A percentile compares a stretch with the other conserved stretches of the same genome.
phyloP scores from a whole-genome alignment of 2,888 invertebrate genomes.

The Acanthosoma haemorrhoidale region DNA sequence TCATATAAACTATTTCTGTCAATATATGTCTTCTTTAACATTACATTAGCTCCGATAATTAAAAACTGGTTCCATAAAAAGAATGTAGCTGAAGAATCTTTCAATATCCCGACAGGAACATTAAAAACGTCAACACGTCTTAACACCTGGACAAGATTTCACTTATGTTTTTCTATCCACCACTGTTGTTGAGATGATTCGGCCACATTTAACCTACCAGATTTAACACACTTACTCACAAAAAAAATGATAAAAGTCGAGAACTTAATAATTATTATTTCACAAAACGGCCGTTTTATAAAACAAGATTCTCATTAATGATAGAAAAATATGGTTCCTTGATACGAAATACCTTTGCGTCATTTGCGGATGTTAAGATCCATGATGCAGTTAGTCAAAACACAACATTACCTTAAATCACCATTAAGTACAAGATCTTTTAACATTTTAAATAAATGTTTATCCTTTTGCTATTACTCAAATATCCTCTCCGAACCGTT shows the following conservation, averaged over 20 bases:
- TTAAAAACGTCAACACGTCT: conserved; percentile 37
- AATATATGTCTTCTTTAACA: conserved; percentile 35
- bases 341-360: conserved; percentile 41
- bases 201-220: not conserved
- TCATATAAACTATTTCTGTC: conserved; percentile 41
- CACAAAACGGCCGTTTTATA: conserved; percentile 19
- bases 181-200: not conserved
- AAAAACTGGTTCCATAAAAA: conserved; percentile 30
- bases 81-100: not conserved
- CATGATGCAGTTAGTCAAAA: conserved; percentile 41
- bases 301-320: conserved; percentile 39
- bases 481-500: too few relatives aligned
- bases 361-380: conserved; percentile 42
- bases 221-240: conserved; percentile 1
- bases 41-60: conserved; percentile 34
- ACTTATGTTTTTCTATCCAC: conserved; percentile 35
- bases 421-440: not conserved
- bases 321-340: conserved; percentile 41
- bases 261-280: not conserved
- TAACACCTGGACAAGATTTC: conserved; percentile 37
- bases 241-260: not conserved
- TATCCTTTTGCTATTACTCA: not conserved
- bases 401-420: conserved; percentile 35
- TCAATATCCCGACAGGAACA: not conserved
- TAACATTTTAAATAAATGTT: not conserved